phyloP scores from a whole-genome alignment of 2,888 invertebrate genomes.

The Plutella xylostella region DNA sequence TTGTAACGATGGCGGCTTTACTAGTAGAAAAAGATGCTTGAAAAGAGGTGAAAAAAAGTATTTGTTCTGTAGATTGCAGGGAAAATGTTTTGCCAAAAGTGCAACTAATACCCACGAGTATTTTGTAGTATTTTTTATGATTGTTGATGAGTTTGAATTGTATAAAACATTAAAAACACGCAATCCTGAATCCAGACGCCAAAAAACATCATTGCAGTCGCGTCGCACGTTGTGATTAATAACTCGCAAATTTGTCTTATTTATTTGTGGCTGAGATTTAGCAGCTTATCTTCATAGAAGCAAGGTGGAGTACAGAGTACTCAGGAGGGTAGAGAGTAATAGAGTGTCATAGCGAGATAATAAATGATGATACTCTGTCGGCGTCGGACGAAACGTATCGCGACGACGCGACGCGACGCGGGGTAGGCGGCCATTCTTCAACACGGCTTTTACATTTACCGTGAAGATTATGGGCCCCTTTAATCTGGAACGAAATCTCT shows the following conservation, averaged over 20 bases:
- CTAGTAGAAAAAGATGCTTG: no score
- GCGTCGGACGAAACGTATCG: constrained; percentile 17
- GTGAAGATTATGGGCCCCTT: constrained; percentile 33
- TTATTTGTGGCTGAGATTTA: constrained; percentile 6
- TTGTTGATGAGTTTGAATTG: not conserved
- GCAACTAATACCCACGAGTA: no score
- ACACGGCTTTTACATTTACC: constrained; percentile 53
- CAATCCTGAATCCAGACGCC: not conserved
- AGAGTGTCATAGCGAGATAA: constrained; percentile 65
- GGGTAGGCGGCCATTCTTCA: constrained; percentile 23
- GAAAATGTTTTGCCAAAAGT: not conserved
- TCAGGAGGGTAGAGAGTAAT: constrained; percentile 32
- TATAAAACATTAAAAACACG: not conserved
- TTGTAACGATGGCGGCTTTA: no score
- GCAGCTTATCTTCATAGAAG: constrained; percentile 8
- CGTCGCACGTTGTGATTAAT: not conserved
- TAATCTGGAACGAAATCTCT: constrained; percentile 3
- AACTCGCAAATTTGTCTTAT: constrained; percentile 3
- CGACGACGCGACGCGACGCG: not conserved
- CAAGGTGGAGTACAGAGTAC: constrained; percentile 4
- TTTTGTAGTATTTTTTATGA: not conserved
- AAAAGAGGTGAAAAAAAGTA: no score
- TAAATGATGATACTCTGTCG: constrained; percentile 52
- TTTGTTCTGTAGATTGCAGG: not conserved
- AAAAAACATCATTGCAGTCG: not conserved